Conservation (phyloP, 2,888 invertebrate genomes). For the Tetragonula carbonaria region DNA sequence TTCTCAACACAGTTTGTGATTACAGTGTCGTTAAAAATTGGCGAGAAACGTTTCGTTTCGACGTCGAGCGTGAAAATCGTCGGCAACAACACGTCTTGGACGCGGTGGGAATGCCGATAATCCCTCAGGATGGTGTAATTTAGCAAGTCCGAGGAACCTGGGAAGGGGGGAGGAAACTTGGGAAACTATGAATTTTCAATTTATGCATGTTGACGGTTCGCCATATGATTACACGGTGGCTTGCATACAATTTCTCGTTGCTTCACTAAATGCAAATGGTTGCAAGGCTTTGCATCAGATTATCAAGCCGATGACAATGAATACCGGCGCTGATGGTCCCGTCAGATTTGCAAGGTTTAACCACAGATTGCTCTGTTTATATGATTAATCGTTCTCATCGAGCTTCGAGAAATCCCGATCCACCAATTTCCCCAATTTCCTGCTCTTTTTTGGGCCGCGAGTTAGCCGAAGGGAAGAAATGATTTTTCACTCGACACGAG, state of each 20-base stretch:
- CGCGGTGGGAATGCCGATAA: too few species aligned
- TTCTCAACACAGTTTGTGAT: too few species aligned
- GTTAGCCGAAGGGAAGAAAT: not conserved
- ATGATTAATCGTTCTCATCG: not conserved
- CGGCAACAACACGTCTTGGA: not conserved
- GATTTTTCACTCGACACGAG: not conserved
- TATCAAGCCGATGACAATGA: slow-evolving; percentile 13
- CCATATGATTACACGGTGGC: slow-evolving; percentile 11
- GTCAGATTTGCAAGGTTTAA: slow-evolving; percentile 11
- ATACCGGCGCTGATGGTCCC: slow-evolving; percentile 2
- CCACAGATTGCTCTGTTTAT: not conserved
- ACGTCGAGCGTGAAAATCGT: not conserved
- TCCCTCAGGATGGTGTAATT: not conserved
- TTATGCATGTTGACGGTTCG: slow-evolving; percentile 9
- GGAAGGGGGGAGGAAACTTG: not conserved
- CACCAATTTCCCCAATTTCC: not conserved
- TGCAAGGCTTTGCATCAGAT: slow-evolving; percentile 22
- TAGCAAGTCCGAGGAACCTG: not conserved
- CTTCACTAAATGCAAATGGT: slow-evolving; percentile 25
- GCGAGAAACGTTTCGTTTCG: too few species aligned
- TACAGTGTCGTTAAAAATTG: too few species aligned
- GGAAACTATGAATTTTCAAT: slow-evolving; percentile 15
- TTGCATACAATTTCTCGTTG: slow-evolving; percentile 23
- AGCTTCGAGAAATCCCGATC: not conserved
- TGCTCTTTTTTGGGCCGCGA: not conserved